Percentiles rank a stretch among this genome's conserved stretches.
Conservation (phyloP, 1,140 invertebrate species). For the Leptopilina boulardi region DNA sequence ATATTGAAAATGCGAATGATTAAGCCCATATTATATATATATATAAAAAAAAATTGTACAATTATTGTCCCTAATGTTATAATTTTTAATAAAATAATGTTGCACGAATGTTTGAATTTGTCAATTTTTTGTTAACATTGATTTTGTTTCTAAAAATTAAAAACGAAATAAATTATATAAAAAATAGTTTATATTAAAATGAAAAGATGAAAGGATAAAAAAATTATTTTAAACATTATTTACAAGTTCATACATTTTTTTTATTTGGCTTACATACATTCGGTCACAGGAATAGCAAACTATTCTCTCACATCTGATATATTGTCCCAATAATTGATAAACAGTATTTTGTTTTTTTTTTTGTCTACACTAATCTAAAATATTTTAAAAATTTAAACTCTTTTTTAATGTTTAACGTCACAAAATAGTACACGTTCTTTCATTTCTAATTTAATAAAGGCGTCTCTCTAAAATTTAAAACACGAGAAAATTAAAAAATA, state of each 20-base stretch:
- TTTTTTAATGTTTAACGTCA: slow-evolving; percentile 6
- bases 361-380: not conserved
- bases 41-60: slow-evolving; percentile 47
- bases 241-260: not conserved
- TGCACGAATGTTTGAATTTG: slow-evolving; percentile 3
- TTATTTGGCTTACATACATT: not conserved
- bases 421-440: not conserved
- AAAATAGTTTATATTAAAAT: not conserved
- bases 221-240: not conserved
- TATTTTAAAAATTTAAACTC: slow-evolving; percentile 3
- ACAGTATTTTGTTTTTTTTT: not conserved
- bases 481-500: not conserved
- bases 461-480: not conserved
- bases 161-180: not conserved
- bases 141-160: not conserved
- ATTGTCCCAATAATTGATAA: slow-evolving; percentile 7
- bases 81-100: slow-evolving; percentile 59
- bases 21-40: slow-evolving; percentile 1
- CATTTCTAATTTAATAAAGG: not conserved
- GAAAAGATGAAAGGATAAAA: not conserved
- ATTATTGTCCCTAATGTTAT: slow-evolving; percentile 56
- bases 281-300: not conserved
- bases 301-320: slow-evolving; percentile 21
- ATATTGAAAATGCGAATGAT: slow-evolving; percentile 39
- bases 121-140: not conserved